Base-by-base conservation (phyloP, 2,888 invertebrate genomes). In the Fragum fragum region DNA sequence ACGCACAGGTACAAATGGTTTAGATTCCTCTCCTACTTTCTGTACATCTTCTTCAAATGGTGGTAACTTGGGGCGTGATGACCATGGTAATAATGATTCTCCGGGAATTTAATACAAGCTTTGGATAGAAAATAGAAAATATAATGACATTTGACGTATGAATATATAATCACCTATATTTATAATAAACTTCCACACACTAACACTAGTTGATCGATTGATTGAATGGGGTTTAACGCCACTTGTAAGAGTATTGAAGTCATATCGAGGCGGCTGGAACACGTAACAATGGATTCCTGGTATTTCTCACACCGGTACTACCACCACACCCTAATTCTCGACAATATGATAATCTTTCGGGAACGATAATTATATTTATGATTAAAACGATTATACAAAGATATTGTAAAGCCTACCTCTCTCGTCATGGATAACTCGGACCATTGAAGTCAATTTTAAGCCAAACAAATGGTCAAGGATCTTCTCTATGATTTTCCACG, bases 371-470 rank as follows among this genome's bases (percentile, higher is more conserved):
- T 9, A 42, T 11, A 42, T 42, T 11, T 42, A 42, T 11, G 16
- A n/a, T 18, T 16, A 47, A 47, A n/a, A n/a, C 16, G 6, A 47
- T 18, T 2, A 47, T 9, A n/a, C n/a, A 47, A n/a, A 47, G n/a
- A 53, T 23, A 21, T 23, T 53, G 23, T 6, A 26, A 21, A 26
- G 7, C 23, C 23, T 39, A 66, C 57, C 57, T 26, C n/a, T 26
- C 5, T 66, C 26, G 23, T 66, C 66, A 23, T 66, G 66, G 9
- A n/a, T 21, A 42, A 66, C 36, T 42, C 42, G 32, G 66, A 66
- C 36, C 66, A 66, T 66, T 21, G 32, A 32, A 21, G 18, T 9
- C 42, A 66, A 42, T 16, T 21, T 32, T 7, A 66, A 23, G 21
- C 36, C 42, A 21, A 21, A 66, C 9, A 36, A 42, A 0, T 42